phyloP scores from a whole-genome alignment of 92 coral and sea anemone species.

The Blastomussa wellsi region DNA sequence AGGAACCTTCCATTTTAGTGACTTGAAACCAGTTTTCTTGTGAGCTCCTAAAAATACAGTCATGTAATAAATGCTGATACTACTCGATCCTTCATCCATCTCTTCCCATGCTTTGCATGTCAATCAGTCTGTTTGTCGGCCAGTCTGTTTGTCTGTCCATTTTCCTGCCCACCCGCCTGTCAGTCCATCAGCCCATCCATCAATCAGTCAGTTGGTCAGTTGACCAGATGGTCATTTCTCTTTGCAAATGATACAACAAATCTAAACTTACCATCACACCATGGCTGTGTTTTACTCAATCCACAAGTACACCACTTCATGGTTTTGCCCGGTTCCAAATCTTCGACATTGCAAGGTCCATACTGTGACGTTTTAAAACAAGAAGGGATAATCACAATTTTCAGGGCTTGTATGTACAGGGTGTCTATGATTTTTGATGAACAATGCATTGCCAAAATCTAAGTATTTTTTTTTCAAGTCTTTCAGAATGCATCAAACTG shows the following conservation, averaged over 20 bases:
- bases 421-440: too few relatives aligned
- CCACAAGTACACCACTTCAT: slow-evolving; percentile 82
- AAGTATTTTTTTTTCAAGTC: too few relatives aligned
- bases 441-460: too few relatives aligned
- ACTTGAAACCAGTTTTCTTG: slow-evolving; percentile 71
- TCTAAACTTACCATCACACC: slow-evolving; percentile 66
- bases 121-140: neutral
- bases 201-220: neutral
- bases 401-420: neutral
- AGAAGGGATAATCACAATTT: neutral
- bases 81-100: neutral
- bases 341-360: slow-evolving; percentile 65
- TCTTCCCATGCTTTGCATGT: neutral
- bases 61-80: neutral
- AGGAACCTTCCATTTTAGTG: slow-evolving; percentile 75
- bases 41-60: slow-evolving; percentile 51
- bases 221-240: neutral
- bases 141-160: neutral
- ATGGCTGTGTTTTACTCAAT: slow-evolving; percentile 69
- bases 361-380: slow-evolving; percentile 28
- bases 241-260: neutral
- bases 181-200: neutral
- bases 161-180: neutral
- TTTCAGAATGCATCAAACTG: too few relatives aligned
- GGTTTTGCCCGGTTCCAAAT: slow-evolving; percentile 58